These are phyloP conservation scores for Amblyteles armatorius DNA, from an alignment of 2,888 invertebrate species.

Conservation along the genomic window DNA sequence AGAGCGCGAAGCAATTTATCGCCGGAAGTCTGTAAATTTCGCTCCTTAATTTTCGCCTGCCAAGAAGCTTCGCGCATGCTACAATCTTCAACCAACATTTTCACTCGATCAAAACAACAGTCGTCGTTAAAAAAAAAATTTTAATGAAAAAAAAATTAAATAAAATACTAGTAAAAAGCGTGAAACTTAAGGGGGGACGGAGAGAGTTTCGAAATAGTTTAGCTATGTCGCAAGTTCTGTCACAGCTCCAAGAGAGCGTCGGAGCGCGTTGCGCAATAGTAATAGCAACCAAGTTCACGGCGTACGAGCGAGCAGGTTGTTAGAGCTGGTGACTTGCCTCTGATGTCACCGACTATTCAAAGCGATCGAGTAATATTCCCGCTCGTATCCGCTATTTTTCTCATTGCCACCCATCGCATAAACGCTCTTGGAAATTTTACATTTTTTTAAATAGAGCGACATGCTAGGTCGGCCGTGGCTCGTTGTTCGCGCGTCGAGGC, in stretches of 20 bases:
- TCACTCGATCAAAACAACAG: not conserved
- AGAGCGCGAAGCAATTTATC: constrained; percentile 25
- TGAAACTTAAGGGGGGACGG: constrained; percentile 15
- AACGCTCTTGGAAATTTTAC: not conserved
- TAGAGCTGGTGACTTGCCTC: constrained; percentile 43
- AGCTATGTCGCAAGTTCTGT: constrained; percentile 70
- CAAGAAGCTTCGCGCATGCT: not conserved
- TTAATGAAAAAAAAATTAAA: not conserved
- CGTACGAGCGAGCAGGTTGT: constrained; percentile 56
- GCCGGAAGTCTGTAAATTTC: constrained; percentile 13
- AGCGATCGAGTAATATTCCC: constrained; percentile 63
- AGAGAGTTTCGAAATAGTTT: constrained; percentile 63
- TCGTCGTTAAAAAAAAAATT: not conserved
- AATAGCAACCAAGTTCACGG: constrained; percentile 74
- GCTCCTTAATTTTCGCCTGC: constrained; percentile 1
- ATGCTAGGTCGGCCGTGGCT: not conserved
- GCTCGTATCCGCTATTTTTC: constrained; percentile 14
- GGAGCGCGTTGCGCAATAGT: constrained; percentile 69
- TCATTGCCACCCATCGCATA: constrained; percentile 1
- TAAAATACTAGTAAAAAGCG: not conserved
- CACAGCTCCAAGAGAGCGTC: constrained; percentile 65
- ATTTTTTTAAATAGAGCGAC: not conserved
- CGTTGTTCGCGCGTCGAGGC: not conserved
- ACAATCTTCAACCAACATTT: not conserved
- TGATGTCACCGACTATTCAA: constrained; percentile 74